Evolutionary conservation across 2,797 vertebrate species (phyloP), one percentile per base, ranked within the genome.

Genomic region (Micrastur ruficollis): DNA sequence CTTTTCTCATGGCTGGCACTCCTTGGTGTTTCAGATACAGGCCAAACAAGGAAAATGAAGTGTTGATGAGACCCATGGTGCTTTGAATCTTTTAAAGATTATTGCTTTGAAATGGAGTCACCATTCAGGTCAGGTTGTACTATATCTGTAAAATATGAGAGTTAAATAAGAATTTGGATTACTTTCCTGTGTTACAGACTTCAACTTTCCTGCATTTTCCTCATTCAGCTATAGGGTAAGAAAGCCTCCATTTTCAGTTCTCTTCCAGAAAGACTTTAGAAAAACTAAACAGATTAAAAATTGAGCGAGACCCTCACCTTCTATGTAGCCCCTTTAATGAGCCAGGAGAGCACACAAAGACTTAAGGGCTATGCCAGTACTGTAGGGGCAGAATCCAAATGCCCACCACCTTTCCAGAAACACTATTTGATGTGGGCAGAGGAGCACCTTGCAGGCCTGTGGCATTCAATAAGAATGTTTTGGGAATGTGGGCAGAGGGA

Each of bases 91-190:
- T n/a, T n/a, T n/a, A n/a, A 70, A 36, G 23, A 31, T 66, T 68
- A 93, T 78, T 81, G 36, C 61, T 61, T 91, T 81, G 55, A 90
- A 88, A 95, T 42, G 20, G 42, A 95, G 68, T 61, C 79, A 68
- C 27, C 29, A 58, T 40, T 78, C 79, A 61, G 83, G 52, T 53
- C 9, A 9, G 65, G 32, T 71, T 83, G 68, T 27, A 74, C 65
- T 53, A 10, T 52, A 65, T 46, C 74, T 81, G n/a, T 76, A 62
- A 90, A 92, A 89, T 40, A n/a, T 12, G 29, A 74, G 50, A 75
- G 42, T 65, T 87, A 87, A 88, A 88, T 42, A 67, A 56, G 44
- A 79, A 78, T 50, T 52, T 81, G 55, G n/a, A 86, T 94, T 81
- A 58, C 29, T 78, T 93, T 94, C 12, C 75, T 36, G 12, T 78